Percentiles rank a stretch among this genome's conserved stretches.
These are phyloP conservation scores for Cisticola juncidis DNA, from an alignment of 2,113 vertebrate genomes.

Conservation along the genomic window DNA sequence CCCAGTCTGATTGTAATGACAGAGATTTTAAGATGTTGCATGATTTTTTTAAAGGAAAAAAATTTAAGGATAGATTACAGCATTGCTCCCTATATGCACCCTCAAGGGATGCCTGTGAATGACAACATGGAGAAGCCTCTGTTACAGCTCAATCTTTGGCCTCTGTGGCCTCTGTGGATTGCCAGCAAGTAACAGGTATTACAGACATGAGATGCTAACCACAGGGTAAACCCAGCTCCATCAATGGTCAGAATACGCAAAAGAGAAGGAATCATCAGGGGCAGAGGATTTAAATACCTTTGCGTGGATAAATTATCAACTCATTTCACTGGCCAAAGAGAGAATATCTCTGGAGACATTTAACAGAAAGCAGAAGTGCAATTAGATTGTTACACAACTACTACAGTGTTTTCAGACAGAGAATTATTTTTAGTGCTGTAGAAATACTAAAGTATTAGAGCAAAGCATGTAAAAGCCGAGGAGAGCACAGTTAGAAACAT, in stretches of 20 bases:
- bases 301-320: conserved; percentile 26
- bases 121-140: neutral
- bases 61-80: neutral
- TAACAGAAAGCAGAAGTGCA: conserved; percentile 40
- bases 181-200: neutral
- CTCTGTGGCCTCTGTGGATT: neutral
- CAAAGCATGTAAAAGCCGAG: neutral
- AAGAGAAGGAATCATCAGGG: conserved; percentile 17
- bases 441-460: neutral
- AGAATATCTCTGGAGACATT: conserved; percentile 26
- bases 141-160: neutral
- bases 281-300: conserved; percentile 53
- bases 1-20: neutral
- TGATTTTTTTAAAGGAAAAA: neutral
- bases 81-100: neutral
- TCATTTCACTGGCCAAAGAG: conserved; percentile 36
- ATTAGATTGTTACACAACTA: conserved; percentile 38
- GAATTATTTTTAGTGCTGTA: conserved; percentile 1
- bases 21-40: neutral
- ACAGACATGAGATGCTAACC: neutral
- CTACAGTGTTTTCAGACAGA: conserved; percentile 23
- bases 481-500: neutral
- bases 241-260: conserved; percentile 1
- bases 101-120: neutral
- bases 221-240: neutral